These are phyloP conservation scores for Irena cyanogastra DNA, from an alignment of 2,113 vertebrate genomes.

Conservation along the genomic window DNA sequence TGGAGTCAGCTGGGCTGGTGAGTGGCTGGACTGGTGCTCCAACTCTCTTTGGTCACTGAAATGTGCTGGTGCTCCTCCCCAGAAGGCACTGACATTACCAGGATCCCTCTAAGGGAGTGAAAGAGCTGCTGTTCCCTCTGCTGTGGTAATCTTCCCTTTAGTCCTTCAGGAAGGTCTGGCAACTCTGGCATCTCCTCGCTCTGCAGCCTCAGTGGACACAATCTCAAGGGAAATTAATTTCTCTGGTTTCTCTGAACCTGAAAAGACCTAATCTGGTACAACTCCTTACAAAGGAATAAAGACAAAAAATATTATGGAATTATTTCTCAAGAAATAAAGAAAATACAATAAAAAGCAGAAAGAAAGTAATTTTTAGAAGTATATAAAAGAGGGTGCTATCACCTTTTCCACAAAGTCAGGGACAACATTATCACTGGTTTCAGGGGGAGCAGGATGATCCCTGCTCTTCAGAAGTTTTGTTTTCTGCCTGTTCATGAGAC, in stretches of 20 bases:
- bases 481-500: not conserved
- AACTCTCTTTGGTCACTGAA: not conserved
- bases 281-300: not conserved
- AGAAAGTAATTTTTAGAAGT: not conserved
- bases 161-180: not conserved
- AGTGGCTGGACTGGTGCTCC: rapidly evolving
- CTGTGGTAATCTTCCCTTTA: not conserved
- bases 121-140: not conserved
- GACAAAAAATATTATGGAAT: not conserved
- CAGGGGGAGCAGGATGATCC: not conserved
- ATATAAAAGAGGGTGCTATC: not conserved
- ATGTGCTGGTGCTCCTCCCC: not conserved
- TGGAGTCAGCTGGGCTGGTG: not conserved
- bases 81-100: not conserved
- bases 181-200: rapidly evolving
- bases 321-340: not conserved
- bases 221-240: not conserved
- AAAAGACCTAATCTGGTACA: not conserved
- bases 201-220: not conserved
- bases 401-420: not conserved
- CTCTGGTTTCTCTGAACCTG: not conserved
- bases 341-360: not conserved
- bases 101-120: not conserved
- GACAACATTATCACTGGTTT: not conserved
- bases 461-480: not conserved